Conservation (phyloP, 2,113 vertebrate genomes). For the Alexandromys fortis region DNA sequence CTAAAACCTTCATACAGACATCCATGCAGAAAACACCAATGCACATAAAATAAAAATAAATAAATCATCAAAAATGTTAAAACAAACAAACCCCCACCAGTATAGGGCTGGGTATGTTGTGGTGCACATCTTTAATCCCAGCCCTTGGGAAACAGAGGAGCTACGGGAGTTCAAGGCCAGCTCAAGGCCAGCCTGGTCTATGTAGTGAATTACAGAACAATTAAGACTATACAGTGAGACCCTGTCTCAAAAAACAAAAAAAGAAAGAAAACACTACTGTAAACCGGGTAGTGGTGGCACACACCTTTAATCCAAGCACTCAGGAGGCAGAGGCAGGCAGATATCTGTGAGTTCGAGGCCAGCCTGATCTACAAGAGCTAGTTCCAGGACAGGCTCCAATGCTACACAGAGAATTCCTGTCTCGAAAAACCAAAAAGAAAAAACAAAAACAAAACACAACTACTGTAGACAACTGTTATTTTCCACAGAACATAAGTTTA, state of each 20-base stretch:
- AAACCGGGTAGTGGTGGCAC: background rate
- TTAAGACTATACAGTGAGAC: no score
- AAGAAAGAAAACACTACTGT: no score
- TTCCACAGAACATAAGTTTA: background rate
- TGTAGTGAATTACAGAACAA: no score
- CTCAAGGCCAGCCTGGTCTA: background rate
- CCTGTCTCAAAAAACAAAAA: no score
- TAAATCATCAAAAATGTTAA: background rate
- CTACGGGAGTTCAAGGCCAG: background rate
- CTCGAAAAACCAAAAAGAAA: background rate
- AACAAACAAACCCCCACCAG: background rate
- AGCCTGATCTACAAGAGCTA: background rate
- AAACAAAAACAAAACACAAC: background rate
- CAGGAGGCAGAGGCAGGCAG: background rate
- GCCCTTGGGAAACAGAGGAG: background rate
- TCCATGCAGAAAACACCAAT: background rate
- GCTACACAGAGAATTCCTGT: background rate
- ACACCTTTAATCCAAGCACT: background rate
- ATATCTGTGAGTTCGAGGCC: background rate
- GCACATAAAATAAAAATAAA: background rate
- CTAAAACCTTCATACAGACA: background rate
- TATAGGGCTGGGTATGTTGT: background rate
- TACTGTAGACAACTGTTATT: background rate
- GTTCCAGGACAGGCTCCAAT: background rate
- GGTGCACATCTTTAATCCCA: background rate